These are phyloP conservation scores for Pomatostomus ruficeps DNA, from an alignment of 2,113 vertebrate genomes.

Conservation along the genomic window DNA sequence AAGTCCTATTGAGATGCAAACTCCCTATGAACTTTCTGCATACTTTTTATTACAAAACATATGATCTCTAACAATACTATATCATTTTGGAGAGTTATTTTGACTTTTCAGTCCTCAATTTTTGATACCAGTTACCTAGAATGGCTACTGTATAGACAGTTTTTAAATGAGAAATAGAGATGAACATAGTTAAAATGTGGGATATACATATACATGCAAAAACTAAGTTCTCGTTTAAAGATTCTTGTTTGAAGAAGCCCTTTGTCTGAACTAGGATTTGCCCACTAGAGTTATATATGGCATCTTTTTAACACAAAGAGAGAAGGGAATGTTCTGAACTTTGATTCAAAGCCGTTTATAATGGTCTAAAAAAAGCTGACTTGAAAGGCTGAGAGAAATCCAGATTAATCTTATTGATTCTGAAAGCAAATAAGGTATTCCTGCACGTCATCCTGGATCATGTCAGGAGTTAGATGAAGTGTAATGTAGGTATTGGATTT, in stretches of 20 bases:
- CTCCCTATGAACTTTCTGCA: neutral
- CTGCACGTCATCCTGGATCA: neutral
- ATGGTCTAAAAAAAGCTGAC: neutral
- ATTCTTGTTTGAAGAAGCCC: neutral
- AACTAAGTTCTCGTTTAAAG: neutral
- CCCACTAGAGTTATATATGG: fast-evolving
- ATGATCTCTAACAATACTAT: neutral
- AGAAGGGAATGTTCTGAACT: neutral
- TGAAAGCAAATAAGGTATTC: neutral
- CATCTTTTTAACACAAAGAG: neutral
- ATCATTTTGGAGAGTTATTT: neutral
- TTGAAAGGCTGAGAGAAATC: neutral
- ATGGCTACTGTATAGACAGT: neutral
- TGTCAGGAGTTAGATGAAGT: neutral
- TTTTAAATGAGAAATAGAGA: neutral
- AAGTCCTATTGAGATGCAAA: neutral
- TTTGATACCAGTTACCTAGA: neutral
- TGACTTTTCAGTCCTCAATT: neutral
- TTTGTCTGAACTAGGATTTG: neutral
- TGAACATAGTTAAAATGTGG: neutral
- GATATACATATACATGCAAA: neutral
- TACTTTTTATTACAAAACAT: neutral
- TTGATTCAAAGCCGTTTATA: neutral
- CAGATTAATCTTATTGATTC: conserved; percentile 6
- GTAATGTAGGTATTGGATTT: neutral